Conservation (phyloP, 2,113 vertebrate species). For the Cnemophilus loriae region DNA sequence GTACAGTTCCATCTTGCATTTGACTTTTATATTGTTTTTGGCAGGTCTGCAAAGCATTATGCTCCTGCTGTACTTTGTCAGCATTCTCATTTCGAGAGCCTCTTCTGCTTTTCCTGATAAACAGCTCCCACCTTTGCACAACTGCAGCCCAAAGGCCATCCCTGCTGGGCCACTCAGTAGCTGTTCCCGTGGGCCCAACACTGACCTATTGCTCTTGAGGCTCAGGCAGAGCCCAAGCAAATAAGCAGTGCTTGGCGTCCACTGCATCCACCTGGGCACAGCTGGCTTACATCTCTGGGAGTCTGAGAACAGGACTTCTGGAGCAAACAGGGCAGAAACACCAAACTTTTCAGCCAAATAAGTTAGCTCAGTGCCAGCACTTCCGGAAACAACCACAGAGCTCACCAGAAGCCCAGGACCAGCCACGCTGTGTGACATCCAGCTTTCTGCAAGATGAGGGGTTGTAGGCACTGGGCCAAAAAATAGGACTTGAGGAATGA, state of each 20-base stretch:
- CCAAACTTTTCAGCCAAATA: neutral
- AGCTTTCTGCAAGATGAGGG: neutral
- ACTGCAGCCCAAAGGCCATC: neutral
- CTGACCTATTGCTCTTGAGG: neutral
- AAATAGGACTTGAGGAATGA: neutral
- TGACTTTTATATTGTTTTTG: neutral
- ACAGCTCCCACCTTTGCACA: neutral
- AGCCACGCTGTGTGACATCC: rapidly evolving
- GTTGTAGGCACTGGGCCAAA: neutral
- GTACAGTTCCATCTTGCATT: neutral
- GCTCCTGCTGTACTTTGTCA: neutral
- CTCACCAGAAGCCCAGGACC: neutral
- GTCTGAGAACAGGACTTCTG: neutral
- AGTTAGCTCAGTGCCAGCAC: neutral
- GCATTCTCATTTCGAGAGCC: neutral
- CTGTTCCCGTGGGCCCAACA: neutral
- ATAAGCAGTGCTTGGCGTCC: rapidly evolving
- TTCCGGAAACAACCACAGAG: neutral
- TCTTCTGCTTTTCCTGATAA: neutral
- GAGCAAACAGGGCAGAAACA: neutral
- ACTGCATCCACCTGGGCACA: rapidly evolving
- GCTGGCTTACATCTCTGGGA: neutral
- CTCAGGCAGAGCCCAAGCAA: neutral
- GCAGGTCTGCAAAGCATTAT: neutral
- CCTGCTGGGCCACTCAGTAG: neutral